phyloP scores from a whole-genome alignment of 2,888 invertebrate species.

The Drosophila anceps region DNA sequence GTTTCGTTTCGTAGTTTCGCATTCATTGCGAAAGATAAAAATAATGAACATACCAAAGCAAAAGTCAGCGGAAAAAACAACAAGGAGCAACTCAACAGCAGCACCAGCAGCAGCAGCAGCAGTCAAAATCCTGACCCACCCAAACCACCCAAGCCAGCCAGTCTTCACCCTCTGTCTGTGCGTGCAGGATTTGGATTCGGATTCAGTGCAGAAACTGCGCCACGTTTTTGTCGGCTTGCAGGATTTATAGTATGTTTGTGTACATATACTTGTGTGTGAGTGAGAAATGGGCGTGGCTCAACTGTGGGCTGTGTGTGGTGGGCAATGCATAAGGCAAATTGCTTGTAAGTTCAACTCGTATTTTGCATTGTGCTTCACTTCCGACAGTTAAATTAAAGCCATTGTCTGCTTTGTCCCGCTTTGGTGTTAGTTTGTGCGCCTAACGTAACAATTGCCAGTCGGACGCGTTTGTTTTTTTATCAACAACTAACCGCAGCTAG shows the following conservation, averaged over 20 bases:
- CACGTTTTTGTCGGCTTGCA: constrained; percentile 68
- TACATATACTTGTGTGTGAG: constrained; percentile 16
- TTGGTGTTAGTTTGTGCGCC: constrained; percentile 66
- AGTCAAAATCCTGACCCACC: constrained; percentile 37
- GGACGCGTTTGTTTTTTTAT: constrained; percentile 49
- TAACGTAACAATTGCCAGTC: constrained; percentile 76
- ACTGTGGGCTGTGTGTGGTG: constrained; percentile 23
- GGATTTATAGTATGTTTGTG: constrained; percentile 60
- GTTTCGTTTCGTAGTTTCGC: constrained; percentile 66
- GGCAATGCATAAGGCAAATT: constrained; percentile 77
- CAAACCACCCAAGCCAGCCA: background rate
- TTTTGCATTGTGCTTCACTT: constrained; percentile 80
- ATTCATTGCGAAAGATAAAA: constrained; percentile 82
- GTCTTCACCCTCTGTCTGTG: constrained; percentile 33
- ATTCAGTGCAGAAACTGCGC: constrained; percentile 67
- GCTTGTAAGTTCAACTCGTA: constrained; percentile 79
- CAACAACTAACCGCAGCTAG: constrained; percentile 51
- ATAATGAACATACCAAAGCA: constrained; percentile 83
- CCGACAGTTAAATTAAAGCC: constrained; percentile 84
- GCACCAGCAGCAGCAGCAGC: constrained; percentile 47
- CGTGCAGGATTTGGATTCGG: constrained; percentile 60
- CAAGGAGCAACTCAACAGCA: constrained; percentile 54
- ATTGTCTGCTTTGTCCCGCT: constrained; percentile 55
- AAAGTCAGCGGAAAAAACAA: constrained; percentile 72
- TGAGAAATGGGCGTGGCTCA: constrained; percentile 64